phyloP scores from a whole-genome alignment of 2,888 invertebrate genomes.

The Scaptomyza cyrtandrae region DNA sequence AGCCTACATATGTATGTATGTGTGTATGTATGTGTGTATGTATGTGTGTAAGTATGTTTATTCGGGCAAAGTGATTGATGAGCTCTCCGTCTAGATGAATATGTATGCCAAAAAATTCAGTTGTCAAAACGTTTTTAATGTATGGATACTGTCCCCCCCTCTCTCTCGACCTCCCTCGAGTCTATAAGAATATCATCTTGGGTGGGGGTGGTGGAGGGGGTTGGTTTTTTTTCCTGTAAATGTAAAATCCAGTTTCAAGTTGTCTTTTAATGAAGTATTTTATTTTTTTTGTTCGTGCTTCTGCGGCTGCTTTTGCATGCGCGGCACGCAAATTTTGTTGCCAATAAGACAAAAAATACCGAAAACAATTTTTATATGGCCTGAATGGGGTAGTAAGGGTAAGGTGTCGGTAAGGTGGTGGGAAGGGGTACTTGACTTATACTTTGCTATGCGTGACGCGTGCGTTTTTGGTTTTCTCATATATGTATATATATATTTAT shows the following conservation, averaged over 20 bases:
- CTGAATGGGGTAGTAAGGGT: too few species aligned
- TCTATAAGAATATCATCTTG: conserved; percentile 40
- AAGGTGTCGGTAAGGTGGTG: not conserved
- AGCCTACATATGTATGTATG: too few species aligned
- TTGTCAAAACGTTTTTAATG: conserved; percentile 61
- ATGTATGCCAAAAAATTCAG: conserved; percentile 50
- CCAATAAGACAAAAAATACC: conserved; percentile 77
- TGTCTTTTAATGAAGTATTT: conserved; percentile 60
- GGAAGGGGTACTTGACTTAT: conserved; percentile 14
- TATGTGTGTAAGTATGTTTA: not conserved
- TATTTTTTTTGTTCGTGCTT: not conserved
- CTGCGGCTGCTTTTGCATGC: conserved; percentile 54
- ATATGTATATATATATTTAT: conserved; percentile 35
- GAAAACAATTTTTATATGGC: conserved; percentile 74
- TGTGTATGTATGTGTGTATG: too few species aligned
- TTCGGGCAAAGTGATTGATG: conserved; percentile 62
- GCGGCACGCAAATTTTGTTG: conserved; percentile 76
- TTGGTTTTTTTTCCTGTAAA: not conserved
- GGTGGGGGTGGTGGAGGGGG: too few species aligned
- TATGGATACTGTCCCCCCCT: not conserved
- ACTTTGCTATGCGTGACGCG: conserved; percentile 71
- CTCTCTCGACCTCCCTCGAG: not conserved
- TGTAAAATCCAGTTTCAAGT: conserved; percentile 44
- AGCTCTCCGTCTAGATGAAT: conserved; percentile 7
- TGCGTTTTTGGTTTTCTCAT: conserved; percentile 43